phyloP scores from a whole-genome alignment of 2,113 vertebrate species.

The Xiphias gladius region DNA sequence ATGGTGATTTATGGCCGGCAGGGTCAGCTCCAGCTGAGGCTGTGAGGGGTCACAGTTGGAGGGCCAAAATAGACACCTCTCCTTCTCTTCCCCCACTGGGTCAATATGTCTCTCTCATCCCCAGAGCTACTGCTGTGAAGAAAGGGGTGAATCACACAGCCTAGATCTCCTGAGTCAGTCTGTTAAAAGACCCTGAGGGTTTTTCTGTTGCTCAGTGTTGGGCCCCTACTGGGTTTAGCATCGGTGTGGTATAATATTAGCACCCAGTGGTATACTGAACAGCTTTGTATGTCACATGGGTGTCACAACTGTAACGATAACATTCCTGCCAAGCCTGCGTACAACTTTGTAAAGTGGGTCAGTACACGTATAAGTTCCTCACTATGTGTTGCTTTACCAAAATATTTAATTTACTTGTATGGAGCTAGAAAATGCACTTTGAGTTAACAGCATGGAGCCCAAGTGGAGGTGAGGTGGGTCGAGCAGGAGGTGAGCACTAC shows the following conservation, averaged over 20 bases:
- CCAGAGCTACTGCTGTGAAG: constrained; percentile 20
- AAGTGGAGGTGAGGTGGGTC: neutral
- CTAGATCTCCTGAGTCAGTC: neutral
- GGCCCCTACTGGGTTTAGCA: constrained; percentile 24
- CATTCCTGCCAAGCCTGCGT: constrained; percentile 26
- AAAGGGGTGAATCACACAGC: constrained; percentile 28
- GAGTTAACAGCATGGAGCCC: neutral
- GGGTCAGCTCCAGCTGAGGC: constrained; percentile 44
- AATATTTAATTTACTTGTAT: neutral
- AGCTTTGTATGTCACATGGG: constrained; percentile 37
- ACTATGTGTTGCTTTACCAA: constrained; percentile 1
- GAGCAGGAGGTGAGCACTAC: neutral
- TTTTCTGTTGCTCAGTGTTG: constrained; percentile 24
- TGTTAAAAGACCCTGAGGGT: neutral
- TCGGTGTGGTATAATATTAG: constrained; percentile 36
- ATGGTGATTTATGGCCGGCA: constrained; percentile 62
- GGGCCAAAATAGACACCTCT: constrained; percentile 66
- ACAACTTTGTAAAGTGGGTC: constrained; percentile 33
- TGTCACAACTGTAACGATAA: constrained; percentile 5
- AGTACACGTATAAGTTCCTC: neutral
- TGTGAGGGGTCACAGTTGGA: constrained; percentile 48
- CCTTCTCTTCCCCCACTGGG: constrained; percentile 14
- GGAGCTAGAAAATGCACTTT: neutral
- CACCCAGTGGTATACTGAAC: constrained; percentile 7
- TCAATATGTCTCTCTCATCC: constrained; percentile 50